Percentiles rank a stretch among this genome's conserved stretches.
Conservation (phyloP, 1,140 invertebrate genomes). For the Oedothorax gibbosus region DNA sequence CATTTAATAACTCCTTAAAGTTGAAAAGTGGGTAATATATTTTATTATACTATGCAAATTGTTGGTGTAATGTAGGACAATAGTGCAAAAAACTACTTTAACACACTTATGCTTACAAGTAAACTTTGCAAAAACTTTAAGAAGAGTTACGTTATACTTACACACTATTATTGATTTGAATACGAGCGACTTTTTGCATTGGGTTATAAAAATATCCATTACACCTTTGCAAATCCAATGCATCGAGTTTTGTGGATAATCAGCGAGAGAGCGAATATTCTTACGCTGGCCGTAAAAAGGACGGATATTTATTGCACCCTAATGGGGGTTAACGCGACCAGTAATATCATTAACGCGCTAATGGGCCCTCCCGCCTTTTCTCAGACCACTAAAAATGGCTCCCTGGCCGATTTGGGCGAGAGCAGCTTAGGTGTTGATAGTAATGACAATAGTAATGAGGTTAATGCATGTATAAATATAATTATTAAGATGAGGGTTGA, state of each 20-base stretch:
- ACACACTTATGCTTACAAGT: no score
- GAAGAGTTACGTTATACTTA: no score
- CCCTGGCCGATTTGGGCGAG: conserved; percentile 9
- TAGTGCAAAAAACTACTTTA: no score
- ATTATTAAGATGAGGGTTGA: conserved; percentile 11
- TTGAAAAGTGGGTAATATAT: no score
- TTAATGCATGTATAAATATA: conserved; percentile 45
- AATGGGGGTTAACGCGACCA: conserved; percentile 57
- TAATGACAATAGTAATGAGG: conserved; percentile 46
- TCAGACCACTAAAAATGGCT: conserved; percentile 32
- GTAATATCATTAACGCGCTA: conserved; percentile 57
- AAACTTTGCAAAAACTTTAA: no score
- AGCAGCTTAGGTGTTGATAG: conserved; percentile 9
- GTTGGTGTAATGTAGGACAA: no score
- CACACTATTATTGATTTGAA: no score
- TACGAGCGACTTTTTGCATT: no score
- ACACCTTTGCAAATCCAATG: no score
- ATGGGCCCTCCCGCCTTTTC: conserved; percentile 37
- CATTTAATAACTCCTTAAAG: no score
- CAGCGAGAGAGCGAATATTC: conserved; percentile 42
- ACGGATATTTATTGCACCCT: conserved; percentile 55
- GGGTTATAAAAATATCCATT: background rate
- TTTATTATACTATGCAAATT: no score
- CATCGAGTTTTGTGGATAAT: background rate
- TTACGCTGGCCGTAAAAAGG: conserved; percentile 50